Conservation (phyloP, 2,888 invertebrate species). For the Leucophenga montana region DNA sequence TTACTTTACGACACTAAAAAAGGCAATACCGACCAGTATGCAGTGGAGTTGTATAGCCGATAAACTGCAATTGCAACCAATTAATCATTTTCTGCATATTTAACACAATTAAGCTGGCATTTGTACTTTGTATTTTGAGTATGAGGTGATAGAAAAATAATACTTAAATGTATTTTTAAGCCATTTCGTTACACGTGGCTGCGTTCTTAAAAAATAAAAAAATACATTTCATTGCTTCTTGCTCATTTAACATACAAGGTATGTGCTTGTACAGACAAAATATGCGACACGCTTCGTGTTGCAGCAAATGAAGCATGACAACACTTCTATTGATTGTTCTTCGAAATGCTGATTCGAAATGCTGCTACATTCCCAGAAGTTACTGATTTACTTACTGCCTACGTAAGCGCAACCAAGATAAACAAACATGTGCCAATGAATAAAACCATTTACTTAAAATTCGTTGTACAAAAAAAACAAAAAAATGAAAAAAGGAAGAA, state of each 20-base stretch:
- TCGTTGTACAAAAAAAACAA: background rate
- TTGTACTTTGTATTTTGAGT: background rate
- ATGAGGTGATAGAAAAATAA: background rate
- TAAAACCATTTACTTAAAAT: conserved; percentile 59
- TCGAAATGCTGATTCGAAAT: no score
- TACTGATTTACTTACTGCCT: background rate
- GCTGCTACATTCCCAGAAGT: background rate
- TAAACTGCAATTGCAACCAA: no score
- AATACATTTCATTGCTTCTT: no score
- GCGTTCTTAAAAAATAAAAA: background rate
- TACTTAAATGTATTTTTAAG: background rate
- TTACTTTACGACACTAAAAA: no score
- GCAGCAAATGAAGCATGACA: conserved; percentile 25
- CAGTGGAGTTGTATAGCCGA: no score
- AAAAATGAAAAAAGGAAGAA: conserved; percentile 55
- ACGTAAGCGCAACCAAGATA: conserved; percentile 39
- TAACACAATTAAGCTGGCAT: background rate
- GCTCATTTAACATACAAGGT: no score
- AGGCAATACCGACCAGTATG: no score
- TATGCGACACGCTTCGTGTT: background rate
- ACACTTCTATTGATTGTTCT: background rate
- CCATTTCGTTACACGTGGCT: background rate
- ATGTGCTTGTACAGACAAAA: no score
- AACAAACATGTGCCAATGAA: conserved; percentile 66
- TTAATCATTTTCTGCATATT: conserved; percentile 2